Evolutionary conservation across 2,113 vertebrate genomes (phyloP).

Genomic region (Oncorhynchus tshawytscha): DNA sequence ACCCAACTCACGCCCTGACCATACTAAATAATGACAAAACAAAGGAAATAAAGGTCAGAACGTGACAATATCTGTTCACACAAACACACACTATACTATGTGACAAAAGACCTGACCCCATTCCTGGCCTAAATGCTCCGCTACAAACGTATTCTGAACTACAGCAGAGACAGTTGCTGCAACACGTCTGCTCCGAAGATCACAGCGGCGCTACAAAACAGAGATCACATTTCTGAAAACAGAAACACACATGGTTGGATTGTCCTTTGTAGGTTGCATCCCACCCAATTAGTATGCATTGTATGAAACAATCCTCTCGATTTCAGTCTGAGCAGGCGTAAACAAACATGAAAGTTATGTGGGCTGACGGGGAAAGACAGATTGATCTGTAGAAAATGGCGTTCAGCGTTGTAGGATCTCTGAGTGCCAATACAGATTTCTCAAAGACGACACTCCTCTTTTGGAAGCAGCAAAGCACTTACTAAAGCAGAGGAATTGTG

Average conservation of each 20-base stretch:
- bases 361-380: background rate
- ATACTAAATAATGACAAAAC: too few species aligned
- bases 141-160: too few species aligned
- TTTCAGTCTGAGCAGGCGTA: background rate
- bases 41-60: too few species aligned
- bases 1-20: too few species aligned
- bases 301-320: background rate
- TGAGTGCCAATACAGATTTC: background rate
- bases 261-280: background rate
- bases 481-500: too few species aligned
- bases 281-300: background rate
- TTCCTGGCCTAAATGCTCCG: too few species aligned
- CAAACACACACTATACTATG: too few species aligned
- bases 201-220: background rate
- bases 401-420: too few species aligned
- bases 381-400: background rate
- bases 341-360: conserved; percentile 1
- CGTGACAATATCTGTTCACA: too few species aligned
- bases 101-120: too few species aligned
- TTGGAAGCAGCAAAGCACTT: background rate
- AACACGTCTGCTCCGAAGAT: background rate
- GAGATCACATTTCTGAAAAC: background rate
- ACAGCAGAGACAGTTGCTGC: background rate
- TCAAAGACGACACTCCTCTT: conserved; percentile 8
- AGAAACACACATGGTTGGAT: background rate